Percentiles rank a stretch among this genome's conserved stretches.
phyloP scores from a whole-genome alignment of 64 coral and sea anemone species.

The Cladopsammia gracilis region DNA sequence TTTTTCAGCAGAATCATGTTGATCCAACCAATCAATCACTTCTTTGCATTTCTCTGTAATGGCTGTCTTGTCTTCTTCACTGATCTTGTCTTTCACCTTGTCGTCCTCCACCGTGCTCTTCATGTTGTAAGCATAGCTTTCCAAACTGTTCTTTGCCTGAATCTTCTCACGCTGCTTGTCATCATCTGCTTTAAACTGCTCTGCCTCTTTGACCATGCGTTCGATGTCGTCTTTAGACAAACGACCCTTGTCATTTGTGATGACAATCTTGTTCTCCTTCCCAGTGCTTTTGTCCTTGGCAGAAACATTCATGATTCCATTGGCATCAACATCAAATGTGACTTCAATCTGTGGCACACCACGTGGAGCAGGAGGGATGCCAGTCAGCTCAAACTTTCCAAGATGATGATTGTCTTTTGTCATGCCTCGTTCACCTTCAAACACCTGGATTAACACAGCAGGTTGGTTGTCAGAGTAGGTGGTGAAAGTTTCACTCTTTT shows the following conservation, averaged over 20 bases:
- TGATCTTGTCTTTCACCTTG: constrained; percentile 79
- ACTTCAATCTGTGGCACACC: constrained; percentile 34
- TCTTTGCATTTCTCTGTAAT: constrained; percentile 70
- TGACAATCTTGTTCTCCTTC: too few species aligned
- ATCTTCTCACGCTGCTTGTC: constrained; percentile 43
- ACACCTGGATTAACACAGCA: too few species aligned
- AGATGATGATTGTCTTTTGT: constrained; percentile 20
- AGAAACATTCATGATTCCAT: too few species aligned
- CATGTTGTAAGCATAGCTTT: constrained; percentile 77
- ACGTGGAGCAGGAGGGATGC: constrained; percentile 20
- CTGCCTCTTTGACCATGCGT: constrained; percentile 60
- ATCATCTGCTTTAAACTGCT: constrained; percentile 49
- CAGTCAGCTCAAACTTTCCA: constrained; percentile 12
- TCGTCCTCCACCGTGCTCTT: constrained; percentile 75
- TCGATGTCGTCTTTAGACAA: constrained; percentile 67
- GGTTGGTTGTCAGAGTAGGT: too few species aligned
- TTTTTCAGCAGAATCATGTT: constrained; percentile 31
- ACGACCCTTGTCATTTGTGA: too few species aligned
- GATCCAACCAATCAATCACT: constrained; percentile 63
- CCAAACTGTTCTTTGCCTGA: constrained; percentile 44
- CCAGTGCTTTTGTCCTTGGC: too few species aligned
- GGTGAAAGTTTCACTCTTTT: too few species aligned
- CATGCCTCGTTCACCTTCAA: too few species aligned
- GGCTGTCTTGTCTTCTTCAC: constrained; percentile 70
- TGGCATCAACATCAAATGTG: too few species aligned